Conservation (phyloP, 2,888 invertebrate species). For the Podotricha telesiphe region DNA sequence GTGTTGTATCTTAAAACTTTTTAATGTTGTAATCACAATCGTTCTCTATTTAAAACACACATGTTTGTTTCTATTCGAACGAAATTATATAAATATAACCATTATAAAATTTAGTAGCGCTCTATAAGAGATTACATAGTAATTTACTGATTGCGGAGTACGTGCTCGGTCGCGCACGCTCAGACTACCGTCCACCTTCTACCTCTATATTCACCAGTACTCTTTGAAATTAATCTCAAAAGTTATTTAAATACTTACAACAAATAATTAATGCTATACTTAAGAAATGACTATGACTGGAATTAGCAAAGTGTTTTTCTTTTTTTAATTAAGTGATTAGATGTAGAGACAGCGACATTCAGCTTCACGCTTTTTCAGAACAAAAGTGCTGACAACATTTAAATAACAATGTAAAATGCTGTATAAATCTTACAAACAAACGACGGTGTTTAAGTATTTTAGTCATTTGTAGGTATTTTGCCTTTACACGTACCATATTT, state of each 20-base stretch:
- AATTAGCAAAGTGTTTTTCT: too few relatives aligned
- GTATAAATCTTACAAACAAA: background rate
- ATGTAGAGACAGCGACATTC: background rate
- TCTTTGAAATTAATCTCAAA: background rate
- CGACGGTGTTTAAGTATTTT: background rate
- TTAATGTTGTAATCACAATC: too few relatives aligned
- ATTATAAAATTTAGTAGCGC: background rate
- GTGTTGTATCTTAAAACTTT: too few relatives aligned
- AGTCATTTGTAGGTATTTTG: too few relatives aligned
- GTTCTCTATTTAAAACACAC: too few relatives aligned
- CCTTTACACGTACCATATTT: too few relatives aligned
- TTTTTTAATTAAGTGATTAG: slow-evolving; percentile 11
- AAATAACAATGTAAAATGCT: background rate
- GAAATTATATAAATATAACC: background rate
- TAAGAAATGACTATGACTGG: too few relatives aligned
- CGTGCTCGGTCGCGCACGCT: background rate
- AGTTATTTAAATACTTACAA: background rate
- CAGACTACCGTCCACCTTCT: background rate
- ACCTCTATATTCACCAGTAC: background rate
- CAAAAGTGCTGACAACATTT: slow-evolving; percentile 9
- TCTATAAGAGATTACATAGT: background rate
- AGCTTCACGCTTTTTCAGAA: background rate
- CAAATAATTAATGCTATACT: too few relatives aligned
- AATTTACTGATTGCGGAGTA: background rate
- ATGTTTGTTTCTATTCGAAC: too few relatives aligned